Base-by-base conservation (phyloP, 2,113 vertebrate species). In the Ariopsis seemanni region DNA sequence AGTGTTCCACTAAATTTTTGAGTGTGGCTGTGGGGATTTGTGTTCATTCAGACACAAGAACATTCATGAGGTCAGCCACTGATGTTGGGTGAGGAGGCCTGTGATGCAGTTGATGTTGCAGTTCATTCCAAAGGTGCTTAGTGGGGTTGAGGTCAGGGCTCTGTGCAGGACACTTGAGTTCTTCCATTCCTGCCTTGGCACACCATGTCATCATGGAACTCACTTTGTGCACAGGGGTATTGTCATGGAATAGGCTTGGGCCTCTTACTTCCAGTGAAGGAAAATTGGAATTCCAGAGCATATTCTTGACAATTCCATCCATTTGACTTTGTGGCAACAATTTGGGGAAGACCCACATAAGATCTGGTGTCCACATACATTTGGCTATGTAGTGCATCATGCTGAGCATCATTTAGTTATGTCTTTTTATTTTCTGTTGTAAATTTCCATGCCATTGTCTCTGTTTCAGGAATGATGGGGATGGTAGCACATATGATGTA, bases 401-500 rank as follows among this genome's bases (percentile, higher is more conserved):
- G 15, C 69, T 71, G 5, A 7, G 34, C 34, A 74, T 17, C 1
- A 0, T 74, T 50, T 72, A 42, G 48, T 72, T 20, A 34, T 62
- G 9, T 27, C 4, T 3, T 75, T 48, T 53, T 20, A 53, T 79
- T 79, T 65, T 25, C 20, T 27, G 5, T 34, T 48, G 6, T 15
- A 17, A 57, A 63, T 75, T 17, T 50, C 10, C 7, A 50, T 63
- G 11, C 3, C 34, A 0, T 71, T 75, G 30, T 78, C 5, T 5
- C 12, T 22, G 9, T 83, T 89, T 79, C 81, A 97, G 95, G 96
- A 53, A 85, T 97, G 93, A 93, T 97, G 95, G 91, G 95, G 60
- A 92, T 97, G 97, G 93, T 96, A 2, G 96, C 95, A 14, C 96
- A 97, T 78, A 96, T 97, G 96, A 97, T 98, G 96, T 97, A 97